Base-by-base conservation (phyloP, 2,888 invertebrate species). In the Heliconius aoede region DNA sequence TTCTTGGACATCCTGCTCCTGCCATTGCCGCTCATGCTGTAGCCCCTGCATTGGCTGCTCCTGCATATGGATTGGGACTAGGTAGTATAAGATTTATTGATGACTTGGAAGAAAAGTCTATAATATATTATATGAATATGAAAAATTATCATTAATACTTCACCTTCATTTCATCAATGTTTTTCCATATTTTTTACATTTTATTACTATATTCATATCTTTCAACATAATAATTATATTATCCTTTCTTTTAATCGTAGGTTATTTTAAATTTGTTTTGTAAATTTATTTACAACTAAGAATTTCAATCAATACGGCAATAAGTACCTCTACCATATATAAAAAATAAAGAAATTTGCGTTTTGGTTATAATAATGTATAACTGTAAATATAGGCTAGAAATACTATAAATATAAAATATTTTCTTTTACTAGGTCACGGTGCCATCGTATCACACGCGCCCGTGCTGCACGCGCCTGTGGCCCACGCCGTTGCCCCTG, bases 401-500 rank as follows among this genome's bases (percentile, higher is more conserved):
- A 60, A 60, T 24, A 62, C 15, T 4, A 18, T 15, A 24, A 40
- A 15, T 46, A n/a, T 51, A 21, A 26, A 68, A 46, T 40, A 18
- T 46, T 30, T 64, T 28, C 28, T 18, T 18, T n/a, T n/a, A 21
- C 3, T 85, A 94, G 94, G 93, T 81, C 93, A 93, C 84, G 86
- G 90, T 69, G 91, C 88, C 30, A 86, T 92, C 74, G 90, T 93
- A 58, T 87, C 94, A 28, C 92, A 91, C 80, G 91, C 89, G 28
- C 91, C 92, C 26, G 78, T 89, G 51, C 81, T 85, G 76, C 88
- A 85, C 78, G 87, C 91, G 55, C 86, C 72, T 21, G 40, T 80
- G 84, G 80, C 84, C 86, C 91, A 93, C 88, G 92, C 92, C 79
- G 91, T 91, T 79, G 94, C 94, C 85, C 94, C 95, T 86, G 93